Evolutionary conservation across 2,888 invertebrate genomes (phyloP).

Genomic region (Amblyjoppa proteus): DNA sequence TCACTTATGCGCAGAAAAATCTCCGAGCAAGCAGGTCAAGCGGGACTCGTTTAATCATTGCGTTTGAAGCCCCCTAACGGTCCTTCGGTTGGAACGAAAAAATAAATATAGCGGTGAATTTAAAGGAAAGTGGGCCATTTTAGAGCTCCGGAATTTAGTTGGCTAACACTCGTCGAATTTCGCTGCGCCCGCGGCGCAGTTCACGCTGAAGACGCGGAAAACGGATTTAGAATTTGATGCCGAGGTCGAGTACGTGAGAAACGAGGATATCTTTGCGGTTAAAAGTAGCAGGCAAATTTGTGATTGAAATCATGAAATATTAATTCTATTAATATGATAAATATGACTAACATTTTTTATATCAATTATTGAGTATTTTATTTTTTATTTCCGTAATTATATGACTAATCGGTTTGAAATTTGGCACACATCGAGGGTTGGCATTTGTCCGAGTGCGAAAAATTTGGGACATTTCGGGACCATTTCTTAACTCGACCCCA

Average conservation of each 20-base stretch:
- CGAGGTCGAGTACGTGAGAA: background rate
- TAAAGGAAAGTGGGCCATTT: constrained; percentile 44
- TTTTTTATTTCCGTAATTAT: too few species aligned
- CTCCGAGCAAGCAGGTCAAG: constrained; percentile 44
- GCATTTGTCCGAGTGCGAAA: too few species aligned
- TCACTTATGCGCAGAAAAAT: constrained; percentile 19
- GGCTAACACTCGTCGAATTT: constrained; percentile 8
- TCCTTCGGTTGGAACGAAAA: constrained; percentile 15
- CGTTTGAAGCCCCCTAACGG: background rate
- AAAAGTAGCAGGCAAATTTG: too few species aligned
- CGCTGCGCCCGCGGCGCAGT: background rate
- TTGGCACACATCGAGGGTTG: too few species aligned
- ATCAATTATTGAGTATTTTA: too few species aligned
- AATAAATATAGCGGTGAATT: constrained; percentile 47
- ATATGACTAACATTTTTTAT: too few species aligned
- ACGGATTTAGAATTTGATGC: background rate
- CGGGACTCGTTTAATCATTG: constrained; percentile 59
- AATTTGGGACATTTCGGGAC: too few species aligned
- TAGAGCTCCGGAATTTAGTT: constrained; percentile 34
- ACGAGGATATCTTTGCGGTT: background rate
- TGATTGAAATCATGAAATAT: too few species aligned
- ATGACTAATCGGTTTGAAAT: too few species aligned
- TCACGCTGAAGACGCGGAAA: background rate
- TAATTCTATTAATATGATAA: too few species aligned
- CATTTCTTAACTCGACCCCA: too few species aligned